Percentiles rank a stretch among this genome's conserved stretches.
phyloP scores from a whole-genome alignment of 1,140 invertebrate species.

The Eumeta japonica region DNA sequence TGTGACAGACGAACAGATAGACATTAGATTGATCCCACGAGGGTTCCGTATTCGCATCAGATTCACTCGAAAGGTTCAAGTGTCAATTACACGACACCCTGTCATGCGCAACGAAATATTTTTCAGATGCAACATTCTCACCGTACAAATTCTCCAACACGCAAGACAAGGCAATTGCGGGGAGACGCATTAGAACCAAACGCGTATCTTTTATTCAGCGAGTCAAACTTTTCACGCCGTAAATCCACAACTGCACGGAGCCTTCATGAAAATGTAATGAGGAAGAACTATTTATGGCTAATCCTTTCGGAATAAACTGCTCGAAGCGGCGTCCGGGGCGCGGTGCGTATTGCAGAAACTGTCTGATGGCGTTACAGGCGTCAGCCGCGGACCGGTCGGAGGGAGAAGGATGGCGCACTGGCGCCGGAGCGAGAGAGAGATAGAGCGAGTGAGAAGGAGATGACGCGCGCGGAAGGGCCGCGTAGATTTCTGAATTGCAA shows the following conservation, averaged over 20 bases:
- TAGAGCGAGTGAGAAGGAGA: constrained; percentile 16
- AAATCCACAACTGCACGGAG: constrained; percentile 43
- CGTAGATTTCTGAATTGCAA: constrained; percentile 52
- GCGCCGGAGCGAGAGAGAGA: constrained; percentile 20
- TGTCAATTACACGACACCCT: constrained; percentile 28
- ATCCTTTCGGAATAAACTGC: constrained; percentile 50
- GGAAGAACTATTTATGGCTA: constrained; percentile 53
- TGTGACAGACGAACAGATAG: no score
- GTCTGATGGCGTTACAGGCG: constrained; percentile 22
- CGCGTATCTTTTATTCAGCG: constrained; percentile 54
- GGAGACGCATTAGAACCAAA: constrained; percentile 34
- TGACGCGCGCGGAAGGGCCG: constrained; percentile 30
- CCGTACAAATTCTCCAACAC: no score
- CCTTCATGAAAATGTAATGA: constrained; percentile 53
- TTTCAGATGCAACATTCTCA: no score
- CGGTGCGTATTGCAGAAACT: constrained; percentile 31
- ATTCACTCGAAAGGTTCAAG: constrained; percentile 19
- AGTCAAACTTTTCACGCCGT: constrained; percentile 48
- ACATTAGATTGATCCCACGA: no score
- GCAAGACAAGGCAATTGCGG: neutral
- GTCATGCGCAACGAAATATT: no score
- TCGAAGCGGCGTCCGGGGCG: constrained; percentile 27
- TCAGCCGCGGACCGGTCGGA: constrained; percentile 30
- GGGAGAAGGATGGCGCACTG: constrained; percentile 18
- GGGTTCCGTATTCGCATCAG: no score